Conservation (phyloP, 2,113 vertebrate species). For the Phylloscopus whistleri region DNA sequence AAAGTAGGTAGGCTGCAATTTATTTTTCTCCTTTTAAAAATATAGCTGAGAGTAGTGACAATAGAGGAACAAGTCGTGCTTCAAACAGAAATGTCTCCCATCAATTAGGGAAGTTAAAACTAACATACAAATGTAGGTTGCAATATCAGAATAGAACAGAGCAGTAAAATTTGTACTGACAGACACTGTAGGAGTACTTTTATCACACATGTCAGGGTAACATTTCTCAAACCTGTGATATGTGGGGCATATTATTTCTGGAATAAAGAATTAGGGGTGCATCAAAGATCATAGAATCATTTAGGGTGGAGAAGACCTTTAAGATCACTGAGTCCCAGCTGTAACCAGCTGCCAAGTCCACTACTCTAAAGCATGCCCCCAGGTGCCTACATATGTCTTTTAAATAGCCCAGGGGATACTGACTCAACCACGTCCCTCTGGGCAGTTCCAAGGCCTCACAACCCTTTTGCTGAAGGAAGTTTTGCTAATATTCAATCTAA, state of each 20-base stretch:
- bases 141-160: neutral
- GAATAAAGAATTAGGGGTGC: neutral
- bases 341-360: neutral
- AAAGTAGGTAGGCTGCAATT: neutral
- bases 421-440: neutral
- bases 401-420: neutral
- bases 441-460: neutral
- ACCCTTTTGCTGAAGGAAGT: neutral
- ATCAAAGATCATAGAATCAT: neutral
- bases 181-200: neutral
- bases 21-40: neutral
- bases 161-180: neutral
- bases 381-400: rapidly evolving
- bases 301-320: neutral
- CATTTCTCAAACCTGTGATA: neutral
- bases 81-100: neutral
- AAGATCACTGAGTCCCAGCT: neutral
- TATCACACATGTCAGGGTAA: neutral
- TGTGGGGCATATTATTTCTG: neutral
- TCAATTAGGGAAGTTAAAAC: neutral
- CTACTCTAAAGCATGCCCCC: neutral
- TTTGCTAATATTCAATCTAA: neutral
- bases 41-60: neutral
- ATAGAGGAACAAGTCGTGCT: neutral
- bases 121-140: neutral